A percentile compares a stretch with the other conserved stretches of the same genome.
Conservation (phyloP, 2,113 vertebrate genomes). For the Hypanus sabinus region DNA sequence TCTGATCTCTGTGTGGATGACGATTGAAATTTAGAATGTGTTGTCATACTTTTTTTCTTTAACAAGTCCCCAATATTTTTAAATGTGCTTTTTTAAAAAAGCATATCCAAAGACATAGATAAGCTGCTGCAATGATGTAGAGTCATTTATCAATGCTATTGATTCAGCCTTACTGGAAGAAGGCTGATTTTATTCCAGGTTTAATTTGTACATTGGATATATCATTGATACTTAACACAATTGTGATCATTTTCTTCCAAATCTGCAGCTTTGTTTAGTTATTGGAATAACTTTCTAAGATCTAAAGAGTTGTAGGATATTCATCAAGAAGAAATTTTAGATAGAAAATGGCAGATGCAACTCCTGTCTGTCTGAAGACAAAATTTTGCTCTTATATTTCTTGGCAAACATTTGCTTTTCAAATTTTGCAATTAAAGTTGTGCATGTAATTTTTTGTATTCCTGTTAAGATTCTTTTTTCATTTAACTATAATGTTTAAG, state of each 20-base stretch:
- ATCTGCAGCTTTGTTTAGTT: conserved; percentile 30
- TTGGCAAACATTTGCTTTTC: neutral
- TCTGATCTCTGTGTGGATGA: conserved; percentile 20
- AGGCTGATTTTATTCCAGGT: conserved; percentile 29
- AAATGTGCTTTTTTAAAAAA: neutral
- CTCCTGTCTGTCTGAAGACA: neutral
- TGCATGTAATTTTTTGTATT: conserved; percentile 32
- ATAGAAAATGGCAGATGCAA: neutral
- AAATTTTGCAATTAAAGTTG: conserved; percentile 1
- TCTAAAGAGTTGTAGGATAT: neutral
- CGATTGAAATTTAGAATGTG: conserved; percentile 5
- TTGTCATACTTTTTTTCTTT: too few relatives aligned
- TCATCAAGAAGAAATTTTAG: neutral
- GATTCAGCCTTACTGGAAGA: conserved; percentile 16
- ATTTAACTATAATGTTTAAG: neutral
- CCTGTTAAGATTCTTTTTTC: neutral
- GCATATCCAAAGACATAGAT: conserved; percentile 11
- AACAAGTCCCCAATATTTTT: too few relatives aligned
- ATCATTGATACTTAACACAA: conserved; percentile 12
- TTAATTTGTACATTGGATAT: conserved; percentile 27
- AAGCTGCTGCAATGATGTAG: neutral
- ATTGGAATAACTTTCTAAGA: neutral
- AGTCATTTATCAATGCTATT: neutral
- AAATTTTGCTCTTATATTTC: neutral
- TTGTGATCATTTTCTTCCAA: conserved; percentile 11